Evolutionary conservation across 1,140 invertebrate genomes (phyloP), one percentile per base, ranked within the genome.

Genomic region (Watersipora subatra): DNA sequence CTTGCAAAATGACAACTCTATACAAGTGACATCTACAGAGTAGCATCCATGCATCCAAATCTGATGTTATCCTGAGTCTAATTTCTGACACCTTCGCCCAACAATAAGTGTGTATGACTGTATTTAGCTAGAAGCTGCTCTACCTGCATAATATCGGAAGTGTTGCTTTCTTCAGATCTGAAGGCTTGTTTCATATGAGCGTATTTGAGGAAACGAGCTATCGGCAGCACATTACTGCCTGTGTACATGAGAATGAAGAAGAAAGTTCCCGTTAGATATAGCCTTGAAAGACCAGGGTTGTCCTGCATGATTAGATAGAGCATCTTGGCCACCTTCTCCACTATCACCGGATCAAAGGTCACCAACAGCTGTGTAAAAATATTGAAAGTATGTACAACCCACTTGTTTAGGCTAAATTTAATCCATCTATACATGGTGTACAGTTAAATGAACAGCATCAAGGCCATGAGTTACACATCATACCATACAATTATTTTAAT

Each of bases 181-280:
- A 96, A 97, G 0, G 93, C 92, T 81, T 88, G 96, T 75, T 92
- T 93, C 75, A 91, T 87, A 76, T 99, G 96, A 17, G 95, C 94
- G 61, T 96, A 83, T 73, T 97, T 88, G 24, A 99, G 83, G 77
- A 99, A 94, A 70, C 87, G 85, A 0, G 94, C 95, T 64, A 99
- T 89, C 0, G 96, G 95, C 57, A 99, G 80, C 27, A 99, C 87
- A 77, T 99, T 99, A 2, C 93, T 97, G 7, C 97, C 97, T 12
- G 92, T 99, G 77, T 99, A 99, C 90, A 99, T 94, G 56, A 99
- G 85, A 81, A 99, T 97, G 77, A 99, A 99, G 81, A 91, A 99
- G 79, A 99, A 99, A 12, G 96, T 87, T 3, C 97, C 97, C 0
- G 92, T 94, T 61, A 93, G 83, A 78, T 97, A 98, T 19, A 99